Conservation (phyloP, 37 sponge, comb jelly and placozoan genomes). For the Agelas oroides region DNA sequence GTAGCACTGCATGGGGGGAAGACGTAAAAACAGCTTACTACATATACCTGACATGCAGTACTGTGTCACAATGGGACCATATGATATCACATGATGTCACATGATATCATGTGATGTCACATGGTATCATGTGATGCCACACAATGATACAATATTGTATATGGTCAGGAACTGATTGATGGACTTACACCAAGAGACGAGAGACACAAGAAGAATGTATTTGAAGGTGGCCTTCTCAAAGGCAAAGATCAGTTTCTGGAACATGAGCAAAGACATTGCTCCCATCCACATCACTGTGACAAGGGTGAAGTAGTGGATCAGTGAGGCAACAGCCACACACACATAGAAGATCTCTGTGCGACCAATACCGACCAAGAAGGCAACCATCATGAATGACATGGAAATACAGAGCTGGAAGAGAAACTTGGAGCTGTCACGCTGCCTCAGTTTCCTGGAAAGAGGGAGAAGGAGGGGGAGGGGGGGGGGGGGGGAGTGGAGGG, state of each 20-base stretch:
- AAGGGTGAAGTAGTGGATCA: slow-evolving; percentile 69
- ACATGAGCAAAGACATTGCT: slow-evolving; percentile 44
- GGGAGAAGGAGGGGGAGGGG: not conserved
- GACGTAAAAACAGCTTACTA: not conserved
- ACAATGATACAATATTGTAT: no score
- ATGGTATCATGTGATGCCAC: no score
- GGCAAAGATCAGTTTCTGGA: slow-evolving; percentile 27
- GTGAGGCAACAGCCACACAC: slow-evolving; percentile 31
- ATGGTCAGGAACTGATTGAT: no score
- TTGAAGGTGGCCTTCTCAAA: not conserved
- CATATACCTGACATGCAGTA: not conserved
- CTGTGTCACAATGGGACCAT: no score
- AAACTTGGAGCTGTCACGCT: slow-evolving; percentile 22
- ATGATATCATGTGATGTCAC: no score
- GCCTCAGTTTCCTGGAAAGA: slow-evolving; percentile 43
- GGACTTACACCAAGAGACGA: slow-evolving; percentile 66
- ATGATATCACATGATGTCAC: no score
- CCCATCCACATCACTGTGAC: slow-evolving; percentile 39
- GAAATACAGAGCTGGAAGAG: slow-evolving; percentile 52
- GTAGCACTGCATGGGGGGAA: slow-evolving; percentile 30
- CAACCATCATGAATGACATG: slow-evolving; percentile 38
- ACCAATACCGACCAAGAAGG: slow-evolving; percentile 33
- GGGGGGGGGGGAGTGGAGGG: no score
- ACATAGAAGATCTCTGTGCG: slow-evolving; percentile 2
- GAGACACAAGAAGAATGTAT: slow-evolving; percentile 21